These are phyloP conservation scores for Chinchilla lanigera DNA, from an alignment of 2,113 vertebrate genomes.

Conservation along the genomic window DNA sequence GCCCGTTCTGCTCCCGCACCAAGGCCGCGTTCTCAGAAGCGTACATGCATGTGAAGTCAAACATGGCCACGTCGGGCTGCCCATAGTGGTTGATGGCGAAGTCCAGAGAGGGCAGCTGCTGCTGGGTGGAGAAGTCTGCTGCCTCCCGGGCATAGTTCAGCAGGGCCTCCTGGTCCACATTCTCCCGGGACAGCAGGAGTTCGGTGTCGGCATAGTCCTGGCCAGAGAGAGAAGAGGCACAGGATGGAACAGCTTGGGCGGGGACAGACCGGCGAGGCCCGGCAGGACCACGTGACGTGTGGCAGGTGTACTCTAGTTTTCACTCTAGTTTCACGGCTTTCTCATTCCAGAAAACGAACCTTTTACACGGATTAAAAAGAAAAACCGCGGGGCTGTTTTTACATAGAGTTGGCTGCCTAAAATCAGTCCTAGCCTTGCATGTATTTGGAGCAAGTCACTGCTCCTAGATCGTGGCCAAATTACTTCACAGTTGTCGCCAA, in stretches of 20 bases:
- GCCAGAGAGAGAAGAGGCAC: background rate
- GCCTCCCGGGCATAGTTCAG: slow-evolving; percentile 95
- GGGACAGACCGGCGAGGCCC: background rate
- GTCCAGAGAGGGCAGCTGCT: slow-evolving; percentile 95
- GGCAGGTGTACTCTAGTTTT: background rate
- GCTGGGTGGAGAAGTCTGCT: slow-evolving; percentile 97
- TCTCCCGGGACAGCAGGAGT: slow-evolving; percentile 94
- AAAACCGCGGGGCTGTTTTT: background rate
- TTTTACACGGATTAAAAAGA: background rate
- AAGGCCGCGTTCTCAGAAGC: slow-evolving; percentile 97
- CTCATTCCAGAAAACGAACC: background rate
- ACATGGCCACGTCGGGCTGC: slow-evolving; percentile 99
- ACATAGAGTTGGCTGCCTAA: background rate
- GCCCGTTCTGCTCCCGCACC: slow-evolving; percentile 94
- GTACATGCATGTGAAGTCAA: slow-evolving; percentile 99
- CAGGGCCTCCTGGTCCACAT: slow-evolving; percentile 96
- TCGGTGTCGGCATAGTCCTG: slow-evolving; percentile 97
- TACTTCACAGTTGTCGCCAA: background rate
- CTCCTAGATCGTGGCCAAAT: background rate
- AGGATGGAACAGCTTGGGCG: background rate
- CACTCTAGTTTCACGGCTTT: background rate
- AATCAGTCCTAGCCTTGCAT: background rate
- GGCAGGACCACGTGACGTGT: accelerated
- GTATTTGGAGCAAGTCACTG: background rate
- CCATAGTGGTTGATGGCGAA: slow-evolving; percentile 99